Evolutionary conservation across 2,113 vertebrate genomes (phyloP).

Genomic region (Prunella himalayana): DNA sequence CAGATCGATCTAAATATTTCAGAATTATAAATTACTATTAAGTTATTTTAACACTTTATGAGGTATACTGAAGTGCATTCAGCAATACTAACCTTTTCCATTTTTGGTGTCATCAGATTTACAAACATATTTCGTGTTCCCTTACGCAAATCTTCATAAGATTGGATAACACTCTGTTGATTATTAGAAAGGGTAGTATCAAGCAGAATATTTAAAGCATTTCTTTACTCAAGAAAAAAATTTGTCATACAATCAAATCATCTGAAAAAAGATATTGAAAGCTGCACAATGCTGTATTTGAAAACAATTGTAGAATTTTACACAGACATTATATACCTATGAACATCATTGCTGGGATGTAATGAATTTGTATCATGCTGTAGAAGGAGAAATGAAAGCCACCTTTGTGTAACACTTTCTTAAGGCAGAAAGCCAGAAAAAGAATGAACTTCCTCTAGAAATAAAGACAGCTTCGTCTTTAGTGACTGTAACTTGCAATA

Average conservation of each 20-base stretch:
- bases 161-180: slow-evolving; percentile 73
- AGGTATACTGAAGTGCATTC: background rate
- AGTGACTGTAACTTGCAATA: background rate
- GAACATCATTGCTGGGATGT: background rate
- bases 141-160: slow-evolving; percentile 74
- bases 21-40: background rate
- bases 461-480: background rate
- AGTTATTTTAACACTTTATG: background rate
- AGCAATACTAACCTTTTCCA: slow-evolving; percentile 72
- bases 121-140: slow-evolving; percentile 72
- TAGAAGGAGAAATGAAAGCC: background rate
- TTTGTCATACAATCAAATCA: background rate
- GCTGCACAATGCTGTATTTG: background rate
- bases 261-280: background rate
- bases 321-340: background rate
- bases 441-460: background rate
- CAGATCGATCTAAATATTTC: background rate
- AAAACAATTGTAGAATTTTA: background rate
- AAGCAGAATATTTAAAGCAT: background rate
- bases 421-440: background rate
- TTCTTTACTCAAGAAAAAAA: background rate
- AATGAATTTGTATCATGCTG: background rate
- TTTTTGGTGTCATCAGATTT: slow-evolving; percentile 76
- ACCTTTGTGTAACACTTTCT: background rate
- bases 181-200: background rate